Evolutionary conservation across 1,140 invertebrate species (phyloP).

Genomic region (Dendroctonus valens): DNA sequence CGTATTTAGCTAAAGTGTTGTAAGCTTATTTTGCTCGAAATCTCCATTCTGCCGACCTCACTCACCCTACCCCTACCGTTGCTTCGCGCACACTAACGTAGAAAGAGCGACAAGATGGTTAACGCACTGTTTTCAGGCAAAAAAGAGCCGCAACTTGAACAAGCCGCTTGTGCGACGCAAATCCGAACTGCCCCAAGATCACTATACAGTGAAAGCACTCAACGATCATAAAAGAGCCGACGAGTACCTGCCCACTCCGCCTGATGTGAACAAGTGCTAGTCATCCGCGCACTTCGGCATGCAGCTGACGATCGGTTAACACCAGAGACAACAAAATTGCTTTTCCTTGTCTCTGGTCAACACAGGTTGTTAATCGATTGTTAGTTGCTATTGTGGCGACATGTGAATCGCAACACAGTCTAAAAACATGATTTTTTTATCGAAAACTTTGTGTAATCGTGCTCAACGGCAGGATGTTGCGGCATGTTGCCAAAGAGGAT

Average conservation of each 20-base stretch:
- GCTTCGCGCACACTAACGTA: too few species aligned
- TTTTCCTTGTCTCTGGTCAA: too few species aligned
- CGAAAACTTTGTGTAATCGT: too few species aligned
- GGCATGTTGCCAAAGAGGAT: too few species aligned
- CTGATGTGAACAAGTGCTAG: slow-evolving; percentile 83
- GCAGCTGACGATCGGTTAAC: background rate
- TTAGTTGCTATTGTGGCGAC: background rate
- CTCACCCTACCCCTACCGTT: too few species aligned
- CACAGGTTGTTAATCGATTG: background rate
- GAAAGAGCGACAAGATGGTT: background rate
- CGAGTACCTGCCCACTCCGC: slow-evolving; percentile 79
- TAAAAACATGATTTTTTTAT: too few species aligned
- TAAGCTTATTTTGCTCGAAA: too few species aligned
- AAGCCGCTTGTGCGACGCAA: slow-evolving; percentile 90
- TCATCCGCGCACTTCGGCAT: slow-evolving; percentile 43
- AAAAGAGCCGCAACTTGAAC: slow-evolving; percentile 64
- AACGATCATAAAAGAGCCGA: slow-evolving; percentile 90
- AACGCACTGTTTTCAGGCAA: slow-evolving; percentile 38
- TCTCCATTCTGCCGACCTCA: too few species aligned
- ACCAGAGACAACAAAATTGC: too few species aligned
- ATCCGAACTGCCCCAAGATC: slow-evolving; percentile 91
- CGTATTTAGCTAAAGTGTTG: too few species aligned
- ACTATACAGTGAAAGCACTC: slow-evolving; percentile 83
- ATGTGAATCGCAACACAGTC: too few species aligned
- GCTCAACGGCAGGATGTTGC: too few species aligned